Base-by-base conservation (phyloP, 1,140 invertebrate species). In the Gonatopus flavifemur region DNA sequence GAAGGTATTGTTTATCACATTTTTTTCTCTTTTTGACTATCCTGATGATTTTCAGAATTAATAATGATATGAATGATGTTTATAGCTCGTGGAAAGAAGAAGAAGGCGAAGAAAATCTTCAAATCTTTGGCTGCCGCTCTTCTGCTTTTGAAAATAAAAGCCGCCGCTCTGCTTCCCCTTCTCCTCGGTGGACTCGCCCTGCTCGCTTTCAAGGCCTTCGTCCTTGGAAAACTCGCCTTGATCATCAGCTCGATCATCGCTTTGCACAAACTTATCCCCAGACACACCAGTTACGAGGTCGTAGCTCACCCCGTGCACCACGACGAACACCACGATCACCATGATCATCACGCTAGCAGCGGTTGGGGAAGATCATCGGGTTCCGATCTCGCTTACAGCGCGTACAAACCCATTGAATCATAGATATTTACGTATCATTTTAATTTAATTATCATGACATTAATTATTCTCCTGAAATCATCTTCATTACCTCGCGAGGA, bases 121-220 rank as follows among this genome's bases (percentile, higher is more conserved):
- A 77, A 77, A 55, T 66, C 66, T 0, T 82, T 90, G 55, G 64
- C 88, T 57, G 86, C 88, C 18, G 79, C 91, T 41, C 77, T 91
- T 22, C 80, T 89, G 47, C 80, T 91, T 33, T 76, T 90, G 66
- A 89, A 90, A 67, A 69, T 91, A 67, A 92, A 92, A 79, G 87
- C 88, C 48, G 87, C 86, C 44, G 84, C 86, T 15, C 80, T 91
- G 20, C 85, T 90, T 59, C 89, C 89, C 15, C 77, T 91, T 47
- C 84, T 85, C 52, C 80, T 92, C 10, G 89, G 88, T 52, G 86
- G 83, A 64, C 81, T 91, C 42, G 89, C 87, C 7, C 79, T 91
- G n/a, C 79, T 90, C 22, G 88, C 89, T 5, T 86, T 90, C 79
- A 92, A 92, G 78, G 90, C 90, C 13, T 79, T 92, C 40, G 78